A percentile compares a stretch with the other conserved stretches of the same genome.
These are phyloP conservation scores for Parambassis ranga DNA, from an alignment of 2,797 vertebrate genomes.

Conservation along the genomic window DNA sequence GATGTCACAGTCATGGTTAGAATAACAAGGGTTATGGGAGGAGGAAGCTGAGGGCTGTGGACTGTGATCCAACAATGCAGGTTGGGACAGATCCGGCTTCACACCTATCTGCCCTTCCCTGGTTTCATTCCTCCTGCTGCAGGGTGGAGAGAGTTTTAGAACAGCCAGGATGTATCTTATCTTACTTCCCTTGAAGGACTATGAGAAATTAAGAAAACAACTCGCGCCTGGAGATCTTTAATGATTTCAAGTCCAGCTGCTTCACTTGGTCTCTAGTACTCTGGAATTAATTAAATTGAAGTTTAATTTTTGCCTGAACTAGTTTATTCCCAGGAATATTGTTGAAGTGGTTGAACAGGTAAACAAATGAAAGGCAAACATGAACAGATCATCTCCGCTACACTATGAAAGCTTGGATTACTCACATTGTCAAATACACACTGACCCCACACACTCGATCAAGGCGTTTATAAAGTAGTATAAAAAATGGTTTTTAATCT, in stretches of 20 bases:
- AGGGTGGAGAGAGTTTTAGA: constrained; percentile 49
- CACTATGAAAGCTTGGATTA: too few relatives aligned
- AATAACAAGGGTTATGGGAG: constrained; percentile 78
- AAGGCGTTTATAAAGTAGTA: too few relatives aligned
- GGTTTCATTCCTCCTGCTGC: constrained; percentile 58
- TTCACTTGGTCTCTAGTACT: constrained; percentile 3
- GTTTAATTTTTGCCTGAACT: background rate
- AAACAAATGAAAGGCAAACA: background rate
- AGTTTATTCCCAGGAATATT: background rate
- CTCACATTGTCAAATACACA: too few relatives aligned
- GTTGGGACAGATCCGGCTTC: constrained; percentile 79
- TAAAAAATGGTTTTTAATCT: too few relatives aligned
- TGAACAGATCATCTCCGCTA: too few relatives aligned
- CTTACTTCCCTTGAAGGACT: constrained; percentile 19
- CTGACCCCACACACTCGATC: too few relatives aligned
- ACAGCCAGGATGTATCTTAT: constrained; percentile 46
- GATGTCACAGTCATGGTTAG: constrained; percentile 74
- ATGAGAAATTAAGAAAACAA: background rate
- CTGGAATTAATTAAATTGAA: background rate
- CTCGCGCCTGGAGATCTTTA: constrained; percentile 10
- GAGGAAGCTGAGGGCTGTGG: constrained; percentile 65
- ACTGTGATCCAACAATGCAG: constrained; percentile 76
- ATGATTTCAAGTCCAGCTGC: too few relatives aligned
- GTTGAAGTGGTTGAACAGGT: background rate
- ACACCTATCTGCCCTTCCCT: constrained; percentile 75